Evolutionary conservation across 2,888 invertebrate genomes (phyloP).

Genomic region (Lycaena phlaeas): DNA sequence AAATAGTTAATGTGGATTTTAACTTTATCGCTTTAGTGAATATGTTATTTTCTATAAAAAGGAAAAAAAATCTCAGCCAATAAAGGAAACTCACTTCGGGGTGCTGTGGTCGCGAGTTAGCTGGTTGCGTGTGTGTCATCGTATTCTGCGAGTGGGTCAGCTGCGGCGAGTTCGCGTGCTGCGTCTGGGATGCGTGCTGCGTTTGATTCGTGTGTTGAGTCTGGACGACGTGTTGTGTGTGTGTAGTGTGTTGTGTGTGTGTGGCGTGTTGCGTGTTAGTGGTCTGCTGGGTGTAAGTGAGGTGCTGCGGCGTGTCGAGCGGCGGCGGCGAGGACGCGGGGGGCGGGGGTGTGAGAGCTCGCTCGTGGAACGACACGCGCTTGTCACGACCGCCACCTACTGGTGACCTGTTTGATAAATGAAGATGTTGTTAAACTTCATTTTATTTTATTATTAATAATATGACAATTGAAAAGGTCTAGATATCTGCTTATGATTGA

Average conservation of each 20-base stretch:
- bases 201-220: neutral
- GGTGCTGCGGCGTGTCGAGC: conserved; percentile 14
- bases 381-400: conserved; percentile 61
- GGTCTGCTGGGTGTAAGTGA: neutral
- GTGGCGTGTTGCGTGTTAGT: neutral
- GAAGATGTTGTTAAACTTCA: neutral
- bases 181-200: neutral
- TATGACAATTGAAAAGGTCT: too few species aligned
- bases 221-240: neutral
- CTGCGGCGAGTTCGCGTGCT: conserved; percentile 12
- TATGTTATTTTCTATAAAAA: too few species aligned
- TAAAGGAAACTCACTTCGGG: conserved; percentile 89
- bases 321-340: conserved; percentile 24
- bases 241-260: neutral
- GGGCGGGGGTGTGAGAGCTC: conserved; percentile 32
- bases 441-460: too few species aligned
- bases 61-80: too few species aligned
- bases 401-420: conserved; percentile 49
- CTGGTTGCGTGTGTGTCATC: neutral
- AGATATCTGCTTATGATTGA: too few species aligned
- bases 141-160: neutral
- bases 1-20: neutral
- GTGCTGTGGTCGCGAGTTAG: conserved; percentile 62
- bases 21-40: too few species aligned
- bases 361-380: conserved; percentile 85